phyloP scores from a whole-genome alignment of 2,113 vertebrate species.

The Strix uralensis region DNA sequence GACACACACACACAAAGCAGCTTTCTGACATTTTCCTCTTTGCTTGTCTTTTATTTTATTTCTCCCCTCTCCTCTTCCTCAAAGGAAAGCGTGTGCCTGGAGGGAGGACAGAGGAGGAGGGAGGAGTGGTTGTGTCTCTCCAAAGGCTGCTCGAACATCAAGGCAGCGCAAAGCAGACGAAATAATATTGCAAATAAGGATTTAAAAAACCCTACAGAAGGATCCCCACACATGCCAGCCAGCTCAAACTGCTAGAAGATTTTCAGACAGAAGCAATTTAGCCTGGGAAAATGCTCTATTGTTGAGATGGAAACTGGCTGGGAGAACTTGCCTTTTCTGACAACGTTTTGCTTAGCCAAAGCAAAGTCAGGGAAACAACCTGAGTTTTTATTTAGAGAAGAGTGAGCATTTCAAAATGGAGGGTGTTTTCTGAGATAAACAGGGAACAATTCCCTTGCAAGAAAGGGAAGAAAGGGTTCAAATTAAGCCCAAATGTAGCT shows the following conservation, averaged over 20 bases:
- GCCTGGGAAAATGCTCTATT: conserved; percentile 17
- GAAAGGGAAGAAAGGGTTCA: conserved; percentile 12
- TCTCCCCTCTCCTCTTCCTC: conserved; percentile 49
- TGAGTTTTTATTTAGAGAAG: conserved; percentile 19
- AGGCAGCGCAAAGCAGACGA: conserved; percentile 33
- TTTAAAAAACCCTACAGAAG: conserved; percentile 42
- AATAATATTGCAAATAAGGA: conserved; percentile 57
- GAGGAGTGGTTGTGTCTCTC: conserved; percentile 39
- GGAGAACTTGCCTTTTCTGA: conserved; percentile 17
- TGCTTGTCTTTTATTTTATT: conserved; percentile 56
- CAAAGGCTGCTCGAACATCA: conserved; percentile 47
- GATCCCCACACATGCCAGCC: conserved; percentile 35
- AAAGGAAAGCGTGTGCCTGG: conserved; percentile 58
- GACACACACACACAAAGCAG: conserved; percentile 53
- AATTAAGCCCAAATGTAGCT: neutral
- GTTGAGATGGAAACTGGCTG: conserved; percentile 40
- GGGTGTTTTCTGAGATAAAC: conserved; percentile 5
- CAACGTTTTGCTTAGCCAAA: neutral
- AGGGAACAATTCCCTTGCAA: neutral
- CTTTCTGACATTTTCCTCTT: conserved; percentile 68
- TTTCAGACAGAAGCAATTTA: conserved; percentile 37
- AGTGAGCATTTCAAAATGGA: conserved; percentile 5
- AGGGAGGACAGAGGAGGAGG: conserved; percentile 58
- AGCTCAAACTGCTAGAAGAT: conserved; percentile 27
- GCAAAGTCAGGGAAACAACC: conserved; percentile 17